Evolutionary conservation across 2,888 invertebrate species (phyloP), one percentile per base, ranked within the genome.

Genomic region (Kuschelorhynchus macadamiae): DNA sequence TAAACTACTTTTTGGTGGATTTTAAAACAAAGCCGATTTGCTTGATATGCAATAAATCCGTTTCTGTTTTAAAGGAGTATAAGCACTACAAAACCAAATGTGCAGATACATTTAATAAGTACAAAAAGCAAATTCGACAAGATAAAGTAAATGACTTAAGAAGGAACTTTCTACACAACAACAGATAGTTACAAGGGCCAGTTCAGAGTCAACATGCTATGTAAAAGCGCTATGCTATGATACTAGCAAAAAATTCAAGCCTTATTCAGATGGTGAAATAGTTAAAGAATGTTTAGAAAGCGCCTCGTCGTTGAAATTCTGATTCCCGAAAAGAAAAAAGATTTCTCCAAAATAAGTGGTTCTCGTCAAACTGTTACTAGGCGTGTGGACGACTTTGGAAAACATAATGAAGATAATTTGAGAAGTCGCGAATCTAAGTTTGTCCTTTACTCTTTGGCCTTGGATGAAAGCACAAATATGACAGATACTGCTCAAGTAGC

Each of bases 31-130:
- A 41, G 30, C 30, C 61, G 2, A 52, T 52, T 36, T 52, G 61
- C 41, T 61, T 61, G 25, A 41, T 61, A 41, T 61, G 52, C 42
- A 41, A 61, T 52, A 11, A 61, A 42, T 50, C 61, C n/a, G 52
- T 61, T 52, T 52, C 61, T 41, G 61, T 52, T 42, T 20, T 61
- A 41, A 61, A 61, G 41, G 53, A 53, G 44, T 61, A 61, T 30
- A 61, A 61, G 14, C 61, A 61, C 16, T 61, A 61, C 61, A 42
- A 52, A 12, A 52, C 61, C 41, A 52, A 53, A 36, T 44, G 42
- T 44, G 53, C 61, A 52, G 30, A 25, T 42, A 53, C 52, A 42
- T 52, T 61, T 61, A 52, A 61, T 42, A 30, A 21, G 44, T 50
- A 39, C 49, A 18, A 44, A 44, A 16, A 7, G 44, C 44, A 44